Conservation (phyloP, 1,140 invertebrate species). For the Lepidurus arcticus region DNA sequence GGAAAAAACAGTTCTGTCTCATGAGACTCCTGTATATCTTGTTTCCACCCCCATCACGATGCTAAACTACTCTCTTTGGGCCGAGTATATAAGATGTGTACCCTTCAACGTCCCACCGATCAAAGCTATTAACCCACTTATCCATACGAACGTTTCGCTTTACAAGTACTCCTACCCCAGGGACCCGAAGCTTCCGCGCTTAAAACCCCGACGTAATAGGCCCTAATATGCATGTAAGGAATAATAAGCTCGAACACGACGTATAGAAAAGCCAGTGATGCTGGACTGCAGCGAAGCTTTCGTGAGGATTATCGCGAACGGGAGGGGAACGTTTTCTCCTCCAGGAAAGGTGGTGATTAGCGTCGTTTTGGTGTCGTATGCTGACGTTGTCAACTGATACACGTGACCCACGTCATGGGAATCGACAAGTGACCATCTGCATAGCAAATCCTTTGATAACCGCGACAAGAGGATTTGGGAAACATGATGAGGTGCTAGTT, state of each 20-base stretch:
- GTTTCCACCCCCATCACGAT: no score
- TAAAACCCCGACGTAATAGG: neutral
- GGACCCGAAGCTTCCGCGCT: neutral
- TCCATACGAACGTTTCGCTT: neutral
- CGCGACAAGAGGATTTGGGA: neutral
- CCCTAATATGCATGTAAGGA: slow-evolving; percentile 15
- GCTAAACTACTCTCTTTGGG: no score
- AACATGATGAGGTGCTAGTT: neutral
- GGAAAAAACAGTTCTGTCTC: neutral
- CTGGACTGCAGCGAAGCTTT: neutral
- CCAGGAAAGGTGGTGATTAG: neutral
- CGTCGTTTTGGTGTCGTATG: neutral
- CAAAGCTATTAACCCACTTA: neutral
- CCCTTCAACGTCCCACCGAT: neutral
- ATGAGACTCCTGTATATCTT: neutral
- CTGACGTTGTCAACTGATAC: slow-evolving; percentile 4
- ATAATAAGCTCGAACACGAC: neutral
- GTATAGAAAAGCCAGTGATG: neutral
- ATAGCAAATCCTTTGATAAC: neutral
- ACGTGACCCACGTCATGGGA: slow-evolving; percentile 10
- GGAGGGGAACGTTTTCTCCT: neutral
- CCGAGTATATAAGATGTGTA: no score
- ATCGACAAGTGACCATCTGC: slow-evolving; percentile 21
- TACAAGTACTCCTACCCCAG: neutral
- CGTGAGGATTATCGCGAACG: neutral